These are phyloP conservation scores for Vanessa cardui DNA, from an alignment of 2,888 invertebrate genomes.

Conservation along the genomic window DNA sequence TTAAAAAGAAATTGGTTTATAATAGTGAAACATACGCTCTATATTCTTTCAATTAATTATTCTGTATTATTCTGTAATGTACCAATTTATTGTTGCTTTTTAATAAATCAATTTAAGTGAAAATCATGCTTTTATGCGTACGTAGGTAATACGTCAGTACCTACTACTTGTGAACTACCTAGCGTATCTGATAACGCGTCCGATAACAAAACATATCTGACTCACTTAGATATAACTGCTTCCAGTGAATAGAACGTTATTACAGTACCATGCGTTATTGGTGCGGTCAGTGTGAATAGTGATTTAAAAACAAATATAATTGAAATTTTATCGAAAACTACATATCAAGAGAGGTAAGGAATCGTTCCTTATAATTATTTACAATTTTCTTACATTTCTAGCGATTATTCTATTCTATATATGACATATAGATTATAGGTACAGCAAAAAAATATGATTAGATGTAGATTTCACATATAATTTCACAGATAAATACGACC, in stretches of 20 bases:
- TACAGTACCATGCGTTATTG: slow-evolving; percentile 12
- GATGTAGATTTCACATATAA: too few relatives aligned
- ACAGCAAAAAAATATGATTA: too few relatives aligned
- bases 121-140: neutral
- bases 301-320: neutral
- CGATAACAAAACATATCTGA: slow-evolving; percentile 73
- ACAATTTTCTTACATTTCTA: neutral
- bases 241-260: slow-evolving; percentile 28
- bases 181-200: slow-evolving; percentile 71
- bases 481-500: too few relatives aligned
- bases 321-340: neutral
- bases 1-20: too few relatives aligned
- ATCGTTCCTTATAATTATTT: neutral
- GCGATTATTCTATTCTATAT: too few relatives aligned
- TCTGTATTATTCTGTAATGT: too few relatives aligned
- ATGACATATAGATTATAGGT: too few relatives aligned
- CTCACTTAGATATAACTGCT: slow-evolving; percentile 54
- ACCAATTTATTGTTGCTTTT: too few relatives aligned
- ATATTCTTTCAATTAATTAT: too few relatives aligned
- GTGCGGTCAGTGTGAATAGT: neutral
- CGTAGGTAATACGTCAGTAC: slow-evolving; percentile 23
- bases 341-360: neutral
- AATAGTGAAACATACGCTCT: too few relatives aligned
- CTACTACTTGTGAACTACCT: slow-evolving; percentile 43
- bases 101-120: too few relatives aligned